Conservation (phyloP, 2,113 vertebrate genomes). For the Planiliza haematocheilus region DNA sequence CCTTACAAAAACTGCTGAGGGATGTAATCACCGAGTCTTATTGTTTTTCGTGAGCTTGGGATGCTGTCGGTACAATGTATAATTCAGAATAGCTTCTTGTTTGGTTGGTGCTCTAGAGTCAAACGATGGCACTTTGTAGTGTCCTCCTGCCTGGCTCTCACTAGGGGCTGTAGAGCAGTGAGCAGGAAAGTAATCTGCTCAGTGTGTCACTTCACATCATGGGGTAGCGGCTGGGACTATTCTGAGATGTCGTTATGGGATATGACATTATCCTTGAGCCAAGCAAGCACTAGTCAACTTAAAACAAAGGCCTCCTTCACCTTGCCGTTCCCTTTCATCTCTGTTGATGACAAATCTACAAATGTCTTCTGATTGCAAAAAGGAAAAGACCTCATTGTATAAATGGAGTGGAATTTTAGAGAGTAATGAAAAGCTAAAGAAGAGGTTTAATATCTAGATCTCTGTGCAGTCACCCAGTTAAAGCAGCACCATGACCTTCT, state of each 20-base stretch:
- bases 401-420: conserved; percentile 32
- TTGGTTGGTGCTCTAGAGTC: conserved; percentile 49
- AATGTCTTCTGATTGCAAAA: conserved; percentile 30
- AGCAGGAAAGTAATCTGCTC: conserved; percentile 62
- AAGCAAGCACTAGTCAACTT: conserved; percentile 43
- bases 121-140: conserved; percentile 41
- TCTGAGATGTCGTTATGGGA: conserved; percentile 66
- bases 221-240: conserved; percentile 58
- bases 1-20: conserved; percentile 28
- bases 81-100: conserved; percentile 61
- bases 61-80: conserved; percentile 50
- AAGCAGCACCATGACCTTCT: conserved; percentile 58
- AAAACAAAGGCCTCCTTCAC: conserved; percentile 57
- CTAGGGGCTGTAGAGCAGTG: conserved; percentile 56
- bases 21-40: conserved; percentile 49
- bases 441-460: conserved; percentile 69
- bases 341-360: conserved; percentile 34
- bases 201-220: conserved; percentile 74
- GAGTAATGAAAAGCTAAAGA: conserved; percentile 51
- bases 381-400: conserved; percentile 11
- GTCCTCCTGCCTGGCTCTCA: conserved; percentile 55
- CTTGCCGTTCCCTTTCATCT: conserved; percentile 46
- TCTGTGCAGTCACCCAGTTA: conserved; percentile 65
- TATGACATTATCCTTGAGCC: conserved; percentile 73
- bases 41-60: conserved; percentile 24